These are phyloP conservation scores for Ictidomys tridecemlineatus DNA, from an alignment of 2,113 vertebrate genomes.

Conservation along the genomic window DNA sequence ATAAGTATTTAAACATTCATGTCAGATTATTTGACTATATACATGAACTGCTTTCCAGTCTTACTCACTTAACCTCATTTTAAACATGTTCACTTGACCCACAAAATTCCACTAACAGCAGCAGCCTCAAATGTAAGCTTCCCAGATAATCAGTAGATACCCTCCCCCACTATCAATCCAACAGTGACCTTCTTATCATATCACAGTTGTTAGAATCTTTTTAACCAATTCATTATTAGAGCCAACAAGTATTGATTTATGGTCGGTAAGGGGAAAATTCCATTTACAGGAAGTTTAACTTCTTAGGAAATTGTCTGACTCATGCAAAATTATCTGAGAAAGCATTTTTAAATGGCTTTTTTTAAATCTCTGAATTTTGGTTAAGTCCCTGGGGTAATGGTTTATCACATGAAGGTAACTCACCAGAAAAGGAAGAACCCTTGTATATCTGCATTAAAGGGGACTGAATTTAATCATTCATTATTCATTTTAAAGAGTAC, in stretches of 20 bases:
- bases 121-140: neutral
- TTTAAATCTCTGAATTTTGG: slow-evolving; percentile 26
- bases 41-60: neutral
- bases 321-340: slow-evolving; percentile 45
- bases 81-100: neutral
- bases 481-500: slow-evolving; percentile 25
- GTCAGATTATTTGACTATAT: neutral
- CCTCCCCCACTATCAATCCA: neutral
- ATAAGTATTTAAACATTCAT: slow-evolving; percentile 2
- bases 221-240: slow-evolving; percentile 31
- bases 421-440: neutral
- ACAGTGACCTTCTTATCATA: neutral
- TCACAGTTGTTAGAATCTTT: slow-evolving; percentile 26
- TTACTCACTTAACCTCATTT: neutral
- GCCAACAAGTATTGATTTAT: slow-evolving; percentile 20
- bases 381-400: neutral
- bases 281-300: slow-evolving; percentile 36
- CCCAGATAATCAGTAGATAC: neutral
- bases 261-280: neutral
- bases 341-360: neutral
- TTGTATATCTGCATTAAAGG: neutral
- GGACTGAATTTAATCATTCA: neutral
- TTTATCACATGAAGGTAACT: neutral
- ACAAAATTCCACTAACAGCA: neutral
- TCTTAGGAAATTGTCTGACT: slow-evolving; percentile 64